Conservation (phyloP, 2,113 vertebrate species). For the Eidolon helvum region DNA sequence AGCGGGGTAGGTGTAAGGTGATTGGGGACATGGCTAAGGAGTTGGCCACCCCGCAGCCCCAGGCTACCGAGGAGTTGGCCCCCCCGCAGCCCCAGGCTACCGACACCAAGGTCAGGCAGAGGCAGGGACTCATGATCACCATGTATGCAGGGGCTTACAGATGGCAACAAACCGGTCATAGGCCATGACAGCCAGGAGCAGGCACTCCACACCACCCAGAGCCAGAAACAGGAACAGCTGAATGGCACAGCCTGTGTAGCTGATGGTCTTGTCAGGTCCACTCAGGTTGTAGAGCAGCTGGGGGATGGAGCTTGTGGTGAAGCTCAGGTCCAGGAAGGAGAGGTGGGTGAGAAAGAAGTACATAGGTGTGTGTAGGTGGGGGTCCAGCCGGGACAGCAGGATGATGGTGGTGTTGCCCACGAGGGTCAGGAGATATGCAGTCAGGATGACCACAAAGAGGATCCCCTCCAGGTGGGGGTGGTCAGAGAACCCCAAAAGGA, state of each 20-base stretch:
- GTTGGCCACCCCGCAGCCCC: slow-evolving; percentile 57
- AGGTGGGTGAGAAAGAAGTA: slow-evolving; percentile 72
- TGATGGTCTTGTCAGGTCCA: slow-evolving; percentile 39
- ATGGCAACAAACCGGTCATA: slow-evolving; percentile 58
- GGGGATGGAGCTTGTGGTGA: slow-evolving; percentile 62
- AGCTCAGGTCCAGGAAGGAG: slow-evolving; percentile 67
- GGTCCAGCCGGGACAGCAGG: slow-evolving; percentile 16
- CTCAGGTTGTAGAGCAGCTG: slow-evolving; percentile 60
- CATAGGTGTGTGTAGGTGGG: slow-evolving; percentile 47
- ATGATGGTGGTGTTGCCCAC: slow-evolving; percentile 56
- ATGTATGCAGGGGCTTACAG: slow-evolving; percentile 57
- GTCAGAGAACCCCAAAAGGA: slow-evolving; percentile 58
- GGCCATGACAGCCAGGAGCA: slow-evolving; percentile 55
- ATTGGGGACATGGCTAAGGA: slow-evolving; percentile 55
- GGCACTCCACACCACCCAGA: slow-evolving; percentile 52
- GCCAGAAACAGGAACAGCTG: slow-evolving; percentile 61
- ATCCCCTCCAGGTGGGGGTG: slow-evolving; percentile 19
- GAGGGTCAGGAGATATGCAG: slow-evolving; percentile 50
- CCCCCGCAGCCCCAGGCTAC: slow-evolving; percentile 50
- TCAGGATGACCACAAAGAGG: slow-evolving; percentile 55
- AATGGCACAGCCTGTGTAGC: slow-evolving; percentile 44
- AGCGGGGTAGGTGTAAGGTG: slow-evolving; percentile 37
- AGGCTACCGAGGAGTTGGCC: slow-evolving; percentile 26
- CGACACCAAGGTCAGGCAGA: background rate
- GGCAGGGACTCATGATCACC: background rate